A percentile compares a stretch with the other conserved stretches of the same genome.
phyloP scores from a whole-genome alignment of 2,113 vertebrate genomes.

The Miniopterus natalensis region DNA sequence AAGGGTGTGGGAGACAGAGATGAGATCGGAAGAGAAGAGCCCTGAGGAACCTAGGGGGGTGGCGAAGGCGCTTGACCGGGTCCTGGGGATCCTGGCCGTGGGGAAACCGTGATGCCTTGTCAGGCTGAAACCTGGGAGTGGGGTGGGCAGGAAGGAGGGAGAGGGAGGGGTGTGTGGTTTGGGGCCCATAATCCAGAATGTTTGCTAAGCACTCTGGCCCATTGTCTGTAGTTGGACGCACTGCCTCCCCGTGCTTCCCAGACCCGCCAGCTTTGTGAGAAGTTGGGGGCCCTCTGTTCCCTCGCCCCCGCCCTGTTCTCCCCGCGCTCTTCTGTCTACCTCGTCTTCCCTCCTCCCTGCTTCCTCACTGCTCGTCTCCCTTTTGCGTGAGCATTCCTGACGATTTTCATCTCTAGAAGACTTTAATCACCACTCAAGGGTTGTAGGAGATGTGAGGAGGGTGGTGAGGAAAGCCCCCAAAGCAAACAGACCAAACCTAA shows the following conservation, averaged over 20 bases:
- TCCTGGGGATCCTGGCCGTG: neutral
- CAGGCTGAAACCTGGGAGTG: neutral
- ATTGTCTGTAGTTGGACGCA: accelerated
- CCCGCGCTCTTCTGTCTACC: accelerated
- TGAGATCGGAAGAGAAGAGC: neutral
- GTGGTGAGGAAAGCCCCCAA: neutral
- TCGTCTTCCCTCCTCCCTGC: neutral
- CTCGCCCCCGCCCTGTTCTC: too few relatives aligned
- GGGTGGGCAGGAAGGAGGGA: neutral
- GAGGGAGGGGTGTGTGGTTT: accelerated
- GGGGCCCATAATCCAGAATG: neutral
- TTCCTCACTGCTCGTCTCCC: neutral
- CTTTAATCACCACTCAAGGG: neutral
- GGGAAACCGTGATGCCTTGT: neutral
- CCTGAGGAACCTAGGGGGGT: too few relatives aligned
- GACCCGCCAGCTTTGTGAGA: neutral
- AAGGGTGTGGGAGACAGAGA: neutral
- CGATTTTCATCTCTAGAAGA: neutral
- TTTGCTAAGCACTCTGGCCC: neutral
- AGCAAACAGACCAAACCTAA: neutral
- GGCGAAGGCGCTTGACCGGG: neutral
- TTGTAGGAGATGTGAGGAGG: neutral
- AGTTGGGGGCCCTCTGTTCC: neutral
- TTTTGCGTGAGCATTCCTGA: neutral
- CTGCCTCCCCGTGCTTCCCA: neutral